Conservation (phyloP, 64 coral and sea anemone species). For the Montipora cactus region DNA sequence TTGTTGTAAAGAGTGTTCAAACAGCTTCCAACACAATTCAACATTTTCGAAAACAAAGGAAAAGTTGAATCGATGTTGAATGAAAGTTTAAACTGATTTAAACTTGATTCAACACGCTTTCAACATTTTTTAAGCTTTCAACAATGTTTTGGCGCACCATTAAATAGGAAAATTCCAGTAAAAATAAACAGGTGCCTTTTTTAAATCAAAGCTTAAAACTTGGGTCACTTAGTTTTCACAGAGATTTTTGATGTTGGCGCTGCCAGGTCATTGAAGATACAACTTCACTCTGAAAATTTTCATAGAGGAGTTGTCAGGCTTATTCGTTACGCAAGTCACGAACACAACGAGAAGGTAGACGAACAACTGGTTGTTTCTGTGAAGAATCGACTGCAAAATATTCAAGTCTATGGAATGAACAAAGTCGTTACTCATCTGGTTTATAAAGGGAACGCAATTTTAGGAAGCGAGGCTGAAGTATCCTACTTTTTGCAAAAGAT, state of each 20-base stretch:
- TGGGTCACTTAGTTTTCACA: too few species aligned
- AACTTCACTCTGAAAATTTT: conserved; percentile 55
- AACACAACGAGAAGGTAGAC: not conserved
- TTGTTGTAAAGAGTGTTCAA: too few species aligned
- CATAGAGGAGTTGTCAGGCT: conserved; percentile 66
- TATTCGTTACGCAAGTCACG: conserved; percentile 57
- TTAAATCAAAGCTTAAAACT: too few species aligned
- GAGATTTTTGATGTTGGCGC: not conserved
- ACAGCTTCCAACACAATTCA: too few species aligned
- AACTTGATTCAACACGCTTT: too few species aligned
- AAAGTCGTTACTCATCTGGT: conserved; percentile 62
- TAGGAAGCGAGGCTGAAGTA: conserved; percentile 47
- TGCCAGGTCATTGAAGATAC: conserved; percentile 10
- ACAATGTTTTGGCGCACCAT: too few species aligned
- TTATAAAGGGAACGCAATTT: conserved; percentile 17
- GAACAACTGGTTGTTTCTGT: conserved; percentile 7
- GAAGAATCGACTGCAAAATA: not conserved
- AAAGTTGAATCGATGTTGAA: too few species aligned
- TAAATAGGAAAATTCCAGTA: too few species aligned
- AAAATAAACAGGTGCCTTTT: too few species aligned
- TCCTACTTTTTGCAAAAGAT: conserved; percentile 63
- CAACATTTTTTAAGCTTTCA: too few species aligned
- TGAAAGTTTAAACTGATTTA: too few species aligned
- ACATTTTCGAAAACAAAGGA: too few species aligned
- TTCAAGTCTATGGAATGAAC: conserved; percentile 6